Evolutionary conservation across 2,113 vertebrate genomes (phyloP).

Genomic region (Tiliqua scincoides): DNA sequence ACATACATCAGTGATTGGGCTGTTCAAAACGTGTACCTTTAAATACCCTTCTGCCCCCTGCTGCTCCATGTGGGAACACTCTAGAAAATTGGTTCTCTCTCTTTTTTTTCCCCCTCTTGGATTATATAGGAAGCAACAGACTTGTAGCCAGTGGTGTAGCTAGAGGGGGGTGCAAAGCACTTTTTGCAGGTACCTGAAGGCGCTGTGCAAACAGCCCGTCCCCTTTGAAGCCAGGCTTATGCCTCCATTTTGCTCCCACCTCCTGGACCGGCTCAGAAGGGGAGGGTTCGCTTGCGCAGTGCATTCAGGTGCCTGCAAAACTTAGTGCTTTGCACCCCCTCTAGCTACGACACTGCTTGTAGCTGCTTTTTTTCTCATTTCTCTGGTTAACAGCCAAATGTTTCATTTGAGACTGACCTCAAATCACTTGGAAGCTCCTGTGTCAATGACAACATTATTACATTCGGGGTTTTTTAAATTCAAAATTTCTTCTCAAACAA

Average conservation of each 20-base stretch:
- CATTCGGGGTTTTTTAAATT: background rate
- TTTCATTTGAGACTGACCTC: background rate
- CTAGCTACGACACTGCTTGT: no score
- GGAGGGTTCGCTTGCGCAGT: no score
- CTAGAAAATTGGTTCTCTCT: no score
- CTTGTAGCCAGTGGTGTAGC: no score
- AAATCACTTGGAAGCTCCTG: background rate
- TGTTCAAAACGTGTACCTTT: background rate
- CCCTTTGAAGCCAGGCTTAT: no score
- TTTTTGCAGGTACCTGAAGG: no score
- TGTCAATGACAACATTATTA: background rate
- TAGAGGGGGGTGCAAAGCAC: no score
- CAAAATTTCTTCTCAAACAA: background rate
- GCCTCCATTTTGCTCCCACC: no score
- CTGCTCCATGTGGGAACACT: background rate
- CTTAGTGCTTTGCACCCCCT: no score
- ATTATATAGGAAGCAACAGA: background rate
- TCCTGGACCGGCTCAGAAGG: no score
- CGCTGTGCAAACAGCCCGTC: no score
- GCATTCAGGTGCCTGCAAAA: no score
- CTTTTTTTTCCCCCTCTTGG: background rate
- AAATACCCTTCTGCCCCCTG: background rate
- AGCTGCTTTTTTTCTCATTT: background rate
- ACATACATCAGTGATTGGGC: background rate
- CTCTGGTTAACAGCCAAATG: slow-evolving; percentile 14